phyloP scores from a whole-genome alignment of 2,113 vertebrate species.

The Malaclemys terrapin region DNA sequence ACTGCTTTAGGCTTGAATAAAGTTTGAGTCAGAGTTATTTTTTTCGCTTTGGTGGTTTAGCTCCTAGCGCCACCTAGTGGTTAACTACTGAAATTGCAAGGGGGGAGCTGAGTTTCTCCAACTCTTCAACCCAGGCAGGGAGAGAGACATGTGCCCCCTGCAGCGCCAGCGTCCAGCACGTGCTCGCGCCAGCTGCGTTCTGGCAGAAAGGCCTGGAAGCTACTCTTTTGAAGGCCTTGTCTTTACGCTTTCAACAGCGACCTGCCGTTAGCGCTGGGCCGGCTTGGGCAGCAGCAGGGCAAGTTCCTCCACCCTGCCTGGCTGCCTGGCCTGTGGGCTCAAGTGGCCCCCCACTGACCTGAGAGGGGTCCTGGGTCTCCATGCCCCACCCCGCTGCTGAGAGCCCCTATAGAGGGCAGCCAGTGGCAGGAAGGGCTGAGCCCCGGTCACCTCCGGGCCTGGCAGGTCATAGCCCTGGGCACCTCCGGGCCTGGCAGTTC shows the following conservation, averaged over 20 bases:
- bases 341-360: no score
- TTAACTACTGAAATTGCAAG: background rate
- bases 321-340: background rate
- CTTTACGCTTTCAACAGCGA: background rate
- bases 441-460: no score
- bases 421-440: background rate
- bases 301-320: background rate
- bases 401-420: background rate
- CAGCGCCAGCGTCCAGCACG: background rate
- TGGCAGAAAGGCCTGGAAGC: background rate
- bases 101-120: no score
- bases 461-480: no score
- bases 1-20: background rate
- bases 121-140: background rate
- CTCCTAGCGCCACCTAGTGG: background rate
- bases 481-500: no score
- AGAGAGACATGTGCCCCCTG: background rate
- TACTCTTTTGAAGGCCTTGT: background rate
- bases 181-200: background rate
- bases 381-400: background rate
- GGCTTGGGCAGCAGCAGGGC: background rate
- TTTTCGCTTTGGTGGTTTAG: background rate
- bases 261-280: background rate
- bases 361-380: background rate
- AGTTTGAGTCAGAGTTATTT: no score